Conservation (phyloP, 2,113 vertebrate species). For the Rafetus swinhoei region DNA sequence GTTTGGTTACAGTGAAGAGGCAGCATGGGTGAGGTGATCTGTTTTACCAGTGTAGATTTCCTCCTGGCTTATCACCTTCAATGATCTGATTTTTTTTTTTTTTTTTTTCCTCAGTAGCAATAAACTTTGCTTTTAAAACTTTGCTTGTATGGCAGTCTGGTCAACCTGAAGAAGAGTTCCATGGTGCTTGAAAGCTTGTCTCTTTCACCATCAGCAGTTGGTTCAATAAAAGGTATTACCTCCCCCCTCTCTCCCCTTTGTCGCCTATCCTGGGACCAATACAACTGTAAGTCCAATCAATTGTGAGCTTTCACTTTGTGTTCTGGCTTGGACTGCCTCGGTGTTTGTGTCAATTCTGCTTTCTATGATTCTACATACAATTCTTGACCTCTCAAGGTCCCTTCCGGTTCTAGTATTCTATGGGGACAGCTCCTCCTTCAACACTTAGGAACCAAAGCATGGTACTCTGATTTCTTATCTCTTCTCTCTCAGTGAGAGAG, state of each 20-base stretch:
- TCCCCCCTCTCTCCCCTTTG: background rate
- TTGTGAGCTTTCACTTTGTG: fast-evolving
- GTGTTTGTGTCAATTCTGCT: fast-evolving
- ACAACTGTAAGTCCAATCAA: background rate
- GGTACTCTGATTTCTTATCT: background rate
- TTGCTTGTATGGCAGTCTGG: fast-evolving
- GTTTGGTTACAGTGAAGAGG: background rate
- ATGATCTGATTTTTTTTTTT: fast-evolving
- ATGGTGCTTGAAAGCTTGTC: background rate
- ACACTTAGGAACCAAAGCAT: background rate
- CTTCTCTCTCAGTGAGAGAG: background rate
- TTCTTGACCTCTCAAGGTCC: no score
- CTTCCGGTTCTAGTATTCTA: fast-evolving
- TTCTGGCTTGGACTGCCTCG: background rate
- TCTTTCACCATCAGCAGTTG: background rate
- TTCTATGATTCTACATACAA: background rate
- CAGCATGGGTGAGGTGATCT: background rate
- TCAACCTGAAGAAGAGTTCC: background rate
- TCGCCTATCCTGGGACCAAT: background rate
- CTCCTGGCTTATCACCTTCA: background rate
- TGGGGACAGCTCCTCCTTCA: background rate
- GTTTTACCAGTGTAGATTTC: fast-evolving
- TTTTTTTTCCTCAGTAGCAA: background rate
- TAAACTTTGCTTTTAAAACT: background rate
- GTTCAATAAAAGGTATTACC: background rate